These are phyloP conservation scores for Dryomyza anilis DNA, from an alignment of 2,888 invertebrate species.

Conservation along the genomic window DNA sequence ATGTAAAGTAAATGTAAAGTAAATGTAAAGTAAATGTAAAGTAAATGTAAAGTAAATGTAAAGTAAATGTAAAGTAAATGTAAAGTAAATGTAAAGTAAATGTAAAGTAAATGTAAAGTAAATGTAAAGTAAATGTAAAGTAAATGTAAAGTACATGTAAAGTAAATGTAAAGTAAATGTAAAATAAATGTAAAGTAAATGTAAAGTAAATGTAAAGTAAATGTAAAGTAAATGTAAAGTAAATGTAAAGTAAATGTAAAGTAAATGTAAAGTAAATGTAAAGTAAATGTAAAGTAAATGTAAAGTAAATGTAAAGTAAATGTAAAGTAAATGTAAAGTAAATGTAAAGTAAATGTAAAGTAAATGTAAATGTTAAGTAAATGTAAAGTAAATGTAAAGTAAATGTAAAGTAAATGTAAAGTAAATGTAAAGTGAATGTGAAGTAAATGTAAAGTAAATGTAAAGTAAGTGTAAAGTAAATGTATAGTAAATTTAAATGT, in stretches of 20 bases:
- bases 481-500: not conserved
- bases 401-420: not conserved
- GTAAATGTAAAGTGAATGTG: not conserved
- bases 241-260: not conserved
- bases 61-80: not conserved
- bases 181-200: too few relatives aligned
- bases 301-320: not conserved
- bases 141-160: not conserved
- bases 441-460: too few relatives aligned
- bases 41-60: not conserved
- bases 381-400: not conserved
- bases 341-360: too few relatives aligned
- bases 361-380: not conserved
- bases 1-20: not conserved
- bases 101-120: not conserved
- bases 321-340: not conserved
- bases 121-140: not conserved
- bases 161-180: not conserved
- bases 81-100: not conserved
- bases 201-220: not conserved
- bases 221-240: not conserved
- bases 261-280: not conserved
- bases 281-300: not conserved
- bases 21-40: not conserved
- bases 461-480: too few relatives aligned